Evolutionary conservation across 2,888 invertebrate genomes (phyloP).

Genomic region (Salpingus planirostris): DNA sequence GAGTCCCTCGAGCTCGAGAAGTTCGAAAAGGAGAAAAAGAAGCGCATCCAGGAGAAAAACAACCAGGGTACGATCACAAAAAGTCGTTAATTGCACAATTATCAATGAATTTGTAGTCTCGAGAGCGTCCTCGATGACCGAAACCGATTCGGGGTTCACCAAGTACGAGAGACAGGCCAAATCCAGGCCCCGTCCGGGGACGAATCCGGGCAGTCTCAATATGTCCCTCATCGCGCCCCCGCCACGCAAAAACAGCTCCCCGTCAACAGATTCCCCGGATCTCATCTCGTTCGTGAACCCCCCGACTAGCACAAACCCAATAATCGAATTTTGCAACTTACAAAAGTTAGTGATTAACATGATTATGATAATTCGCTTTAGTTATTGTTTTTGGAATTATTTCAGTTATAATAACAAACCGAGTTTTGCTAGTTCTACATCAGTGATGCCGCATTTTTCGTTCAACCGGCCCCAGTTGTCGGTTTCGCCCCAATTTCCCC

Average conservation of each 20-base stretch:
- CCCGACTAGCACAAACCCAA: constrained; percentile 47
- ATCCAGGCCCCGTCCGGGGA: constrained; percentile 51
- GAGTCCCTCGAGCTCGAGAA: constrained; percentile 79
- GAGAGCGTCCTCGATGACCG: constrained; percentile 36
- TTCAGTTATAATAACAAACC: background rate
- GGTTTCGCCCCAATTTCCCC: too few species aligned
- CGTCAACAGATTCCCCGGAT: constrained; percentile 47
- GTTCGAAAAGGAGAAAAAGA: constrained; percentile 67
- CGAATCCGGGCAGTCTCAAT: constrained; percentile 40
- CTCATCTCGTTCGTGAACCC: constrained; percentile 66
- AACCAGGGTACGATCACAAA: background rate
- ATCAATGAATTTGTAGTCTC: constrained; percentile 26
- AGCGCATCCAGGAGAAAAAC: constrained; percentile 44
- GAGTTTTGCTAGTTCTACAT: background rate
- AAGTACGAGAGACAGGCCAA: constrained; percentile 41
- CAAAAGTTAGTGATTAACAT: too few species aligned
- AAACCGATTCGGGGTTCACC: constrained; percentile 30
- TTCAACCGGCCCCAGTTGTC: background rate
- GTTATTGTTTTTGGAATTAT: too few species aligned
- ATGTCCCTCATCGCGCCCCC: constrained; percentile 45
- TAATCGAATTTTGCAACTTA: constrained; percentile 50
- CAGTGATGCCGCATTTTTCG: background rate
- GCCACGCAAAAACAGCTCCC: constrained; percentile 38
- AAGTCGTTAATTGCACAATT: background rate
- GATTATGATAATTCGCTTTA: too few species aligned